Evolutionary conservation across 2,113 vertebrate species (phyloP), one percentile per base, ranked within the genome.

Genomic region (Plotosus lineatus): DNA sequence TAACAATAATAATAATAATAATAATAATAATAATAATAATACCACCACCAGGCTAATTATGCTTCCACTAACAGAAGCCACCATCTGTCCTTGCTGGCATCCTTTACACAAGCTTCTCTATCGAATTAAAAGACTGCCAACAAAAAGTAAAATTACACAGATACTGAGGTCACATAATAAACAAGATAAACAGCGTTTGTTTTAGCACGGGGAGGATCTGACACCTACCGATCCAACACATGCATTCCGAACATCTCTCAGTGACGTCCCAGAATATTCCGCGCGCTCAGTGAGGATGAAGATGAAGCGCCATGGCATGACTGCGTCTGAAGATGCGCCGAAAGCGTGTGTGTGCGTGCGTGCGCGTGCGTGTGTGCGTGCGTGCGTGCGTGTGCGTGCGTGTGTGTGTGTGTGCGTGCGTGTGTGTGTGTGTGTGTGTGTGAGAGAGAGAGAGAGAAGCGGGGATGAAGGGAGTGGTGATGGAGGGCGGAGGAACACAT

Each of bases 401-500:
- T 23, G 50, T 19, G 28, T 9, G 48, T 21, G 66, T 3, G 21
- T 11, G 38, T 3, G 56, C 2, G 60, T 10, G 28, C 6, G 38
- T 6, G 23, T n/a, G 38, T 7, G 63, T 40, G 63, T 46, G 66
- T 17, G 36, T 17, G 66, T 15, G 23, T 7, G 65, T n/a, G n/a
- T n/a, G n/a, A n/a, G n/a, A 23, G 6, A 51, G 3, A 6, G 42
- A 21, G 23, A 10, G 19, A 38, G 23, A 10, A 53, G 38, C 19
- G 61, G 36, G 51, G 36, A 56, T 42, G 53, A 53, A 78, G 76
- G 46, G 44, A 78, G 60, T 21, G 44, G 19, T 31, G 61, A 66
- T 50, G 61, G 12, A 77, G 58, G 44, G 76, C 3, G 76, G 77
- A 68, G 23, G 61, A 4, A 68, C 11, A 78, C 58, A 77, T 61